Conservation (phyloP, 2,113 vertebrate species). For the Oncorhynchus tshawytscha region DNA sequence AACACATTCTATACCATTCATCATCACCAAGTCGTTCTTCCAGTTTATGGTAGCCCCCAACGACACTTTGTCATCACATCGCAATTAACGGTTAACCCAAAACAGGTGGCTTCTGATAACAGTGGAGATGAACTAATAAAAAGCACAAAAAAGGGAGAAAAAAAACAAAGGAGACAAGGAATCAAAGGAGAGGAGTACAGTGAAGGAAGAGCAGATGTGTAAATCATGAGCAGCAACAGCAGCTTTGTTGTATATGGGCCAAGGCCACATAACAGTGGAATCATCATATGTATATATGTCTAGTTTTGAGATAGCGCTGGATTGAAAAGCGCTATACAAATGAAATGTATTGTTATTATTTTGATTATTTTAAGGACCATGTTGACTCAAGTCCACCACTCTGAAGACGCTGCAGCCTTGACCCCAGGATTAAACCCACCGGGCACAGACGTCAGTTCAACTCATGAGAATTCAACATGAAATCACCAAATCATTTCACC, state of each 20-base stretch:
- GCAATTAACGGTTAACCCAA: neutral
- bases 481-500: too few relatives aligned
- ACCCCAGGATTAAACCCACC: too few relatives aligned
- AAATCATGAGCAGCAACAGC: slow-evolving; percentile 20
- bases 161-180: slow-evolving; percentile 8
- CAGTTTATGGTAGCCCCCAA: neutral
- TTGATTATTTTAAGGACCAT: neutral
- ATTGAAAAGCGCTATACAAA: too few relatives aligned
- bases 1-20: neutral
- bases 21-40: neutral
- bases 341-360: too few relatives aligned
- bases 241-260: slow-evolving; percentile 3
- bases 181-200: slow-evolving; percentile 9
- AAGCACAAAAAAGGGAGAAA: neutral
- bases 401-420: too few relatives aligned
- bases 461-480: too few relatives aligned
- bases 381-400: neutral
- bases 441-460: too few relatives aligned
- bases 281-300: neutral
- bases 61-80: neutral
- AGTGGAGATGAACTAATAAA: neutral
- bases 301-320: too few relatives aligned
- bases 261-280: slow-evolving; percentile 51
- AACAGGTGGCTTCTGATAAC: neutral
- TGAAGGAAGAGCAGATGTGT: slow-evolving; percentile 32